Evolutionary conservation across 1,140 invertebrate species (phyloP).

Genomic region (Philaenus spumarius): DNA sequence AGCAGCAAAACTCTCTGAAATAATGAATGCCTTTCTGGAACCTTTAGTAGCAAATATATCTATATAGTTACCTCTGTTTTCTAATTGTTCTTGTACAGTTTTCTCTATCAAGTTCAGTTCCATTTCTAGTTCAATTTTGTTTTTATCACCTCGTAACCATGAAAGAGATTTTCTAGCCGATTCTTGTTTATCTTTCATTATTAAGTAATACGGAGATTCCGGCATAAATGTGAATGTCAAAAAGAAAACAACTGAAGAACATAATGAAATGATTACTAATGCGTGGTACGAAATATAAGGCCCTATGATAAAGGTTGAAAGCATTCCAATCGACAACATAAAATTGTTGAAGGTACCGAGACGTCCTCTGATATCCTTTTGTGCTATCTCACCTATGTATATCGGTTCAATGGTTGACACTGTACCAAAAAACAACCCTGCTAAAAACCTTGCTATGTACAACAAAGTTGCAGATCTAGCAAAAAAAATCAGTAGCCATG

Average conservation of each 20-base stretch:
- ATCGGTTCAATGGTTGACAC: constrained; percentile 46
- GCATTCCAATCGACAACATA: constrained; percentile 62
- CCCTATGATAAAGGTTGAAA: constrained; percentile 62
- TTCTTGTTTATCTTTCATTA: constrained; percentile 46
- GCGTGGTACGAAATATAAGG: constrained; percentile 59
- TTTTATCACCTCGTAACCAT: constrained; percentile 49
- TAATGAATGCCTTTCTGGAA: constrained; percentile 42
- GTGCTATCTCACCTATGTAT: constrained; percentile 58
- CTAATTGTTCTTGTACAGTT: constrained; percentile 31
- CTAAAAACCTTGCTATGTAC: constrained; percentile 53
- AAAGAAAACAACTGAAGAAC: constrained; percentile 54
- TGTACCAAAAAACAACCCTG: constrained; percentile 45
- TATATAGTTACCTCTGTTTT: constrained; percentile 37
- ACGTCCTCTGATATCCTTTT: constrained; percentile 51
- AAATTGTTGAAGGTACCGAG: constrained; percentile 61
- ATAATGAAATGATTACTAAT: constrained; percentile 55
- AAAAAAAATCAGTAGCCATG: constrained; percentile 20
- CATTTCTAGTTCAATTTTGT: constrained; percentile 22
- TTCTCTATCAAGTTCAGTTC: constrained; percentile 28
- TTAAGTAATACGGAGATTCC: constrained; percentile 70
- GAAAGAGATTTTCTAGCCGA: constrained; percentile 56
- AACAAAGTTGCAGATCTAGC: constrained; percentile 32
- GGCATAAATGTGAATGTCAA: constrained; percentile 66
- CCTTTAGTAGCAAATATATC: constrained; percentile 41
- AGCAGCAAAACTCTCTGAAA: constrained; percentile 39